Evolutionary conservation across 2,113 vertebrate species (phyloP).

Genomic region (Odocoileus virginianus): DNA sequence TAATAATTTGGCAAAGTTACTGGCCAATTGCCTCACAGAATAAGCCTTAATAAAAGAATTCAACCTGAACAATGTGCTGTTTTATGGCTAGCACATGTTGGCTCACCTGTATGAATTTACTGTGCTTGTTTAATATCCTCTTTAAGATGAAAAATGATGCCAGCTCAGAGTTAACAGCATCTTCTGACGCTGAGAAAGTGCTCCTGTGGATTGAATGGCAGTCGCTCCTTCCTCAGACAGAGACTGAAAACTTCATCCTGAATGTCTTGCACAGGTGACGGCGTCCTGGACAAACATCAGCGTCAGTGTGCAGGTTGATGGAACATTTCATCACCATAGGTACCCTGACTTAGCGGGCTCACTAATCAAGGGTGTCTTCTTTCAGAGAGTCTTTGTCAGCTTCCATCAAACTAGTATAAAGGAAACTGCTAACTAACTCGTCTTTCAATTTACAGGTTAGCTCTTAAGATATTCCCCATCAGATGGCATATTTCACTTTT

Average conservation of each 20-base stretch:
- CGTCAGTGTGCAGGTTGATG: conserved; percentile 47
- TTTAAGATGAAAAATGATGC: conserved; percentile 82
- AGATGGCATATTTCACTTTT: conserved; percentile 24
- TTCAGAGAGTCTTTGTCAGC: conserved; percentile 39
- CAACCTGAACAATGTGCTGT: conserved; percentile 77
- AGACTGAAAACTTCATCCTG: conserved; percentile 74
- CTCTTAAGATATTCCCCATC: conserved; percentile 39
- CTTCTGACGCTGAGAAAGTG: conserved; percentile 79
- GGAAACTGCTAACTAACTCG: not conserved
- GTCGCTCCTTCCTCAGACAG: conserved; percentile 70
- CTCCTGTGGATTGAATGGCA: conserved; percentile 76
- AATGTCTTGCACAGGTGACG: conserved; percentile 65
- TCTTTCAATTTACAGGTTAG: conserved; percentile 23
- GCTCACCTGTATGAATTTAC: conserved; percentile 78
- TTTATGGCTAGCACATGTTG: conserved; percentile 74
- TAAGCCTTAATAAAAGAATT: conserved; percentile 81
- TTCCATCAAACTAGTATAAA: conserved; percentile 19
- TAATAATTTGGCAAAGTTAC: conserved; percentile 76
- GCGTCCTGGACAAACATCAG: not conserved
- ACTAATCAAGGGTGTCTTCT: conserved; percentile 47
- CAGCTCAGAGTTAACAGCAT: conserved; percentile 75
- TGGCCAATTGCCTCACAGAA: conserved; percentile 77
- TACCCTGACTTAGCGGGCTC: conserved; percentile 48
- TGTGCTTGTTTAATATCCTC: conserved; percentile 81
- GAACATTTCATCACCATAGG: not conserved